Conservation (phyloP, 1,140 invertebrate species). For the Pseudoatta argentina region DNA sequence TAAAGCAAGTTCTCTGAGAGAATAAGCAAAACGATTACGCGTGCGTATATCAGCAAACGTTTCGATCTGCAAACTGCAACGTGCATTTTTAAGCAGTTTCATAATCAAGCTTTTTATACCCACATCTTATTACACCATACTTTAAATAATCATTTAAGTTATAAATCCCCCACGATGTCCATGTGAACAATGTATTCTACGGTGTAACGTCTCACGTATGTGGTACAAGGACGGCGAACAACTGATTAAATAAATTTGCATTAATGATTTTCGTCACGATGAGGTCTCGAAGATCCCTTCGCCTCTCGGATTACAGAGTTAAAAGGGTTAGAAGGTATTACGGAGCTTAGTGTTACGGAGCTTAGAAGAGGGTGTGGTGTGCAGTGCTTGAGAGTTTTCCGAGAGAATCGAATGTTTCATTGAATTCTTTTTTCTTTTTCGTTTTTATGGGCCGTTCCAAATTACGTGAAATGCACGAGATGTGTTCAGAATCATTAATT, state of each 20-base stretch:
- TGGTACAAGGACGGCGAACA: background rate
- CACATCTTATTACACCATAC: background rate
- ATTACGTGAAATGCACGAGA: slow-evolving; percentile 6
- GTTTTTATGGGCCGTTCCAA: slow-evolving; percentile 1
- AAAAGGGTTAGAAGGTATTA: slow-evolving; percentile 72
- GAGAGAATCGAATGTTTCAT: slow-evolving; percentile 34
- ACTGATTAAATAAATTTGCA: slow-evolving; percentile 73
- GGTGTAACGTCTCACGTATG: slow-evolving; percentile 30
- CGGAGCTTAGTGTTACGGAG: slow-evolving; percentile 44
- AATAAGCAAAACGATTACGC: slow-evolving; percentile 51
- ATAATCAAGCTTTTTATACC: slow-evolving; percentile 10
- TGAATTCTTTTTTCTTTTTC: background rate
- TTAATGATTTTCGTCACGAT: slow-evolving; percentile 74
- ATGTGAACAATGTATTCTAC: slow-evolving; percentile 26
- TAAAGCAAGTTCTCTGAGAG: slow-evolving; percentile 44
- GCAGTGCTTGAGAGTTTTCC: slow-evolving; percentile 44
- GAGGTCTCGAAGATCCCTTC: slow-evolving; percentile 67
- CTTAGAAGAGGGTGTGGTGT: slow-evolving; percentile 43
- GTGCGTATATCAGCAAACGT: background rate
- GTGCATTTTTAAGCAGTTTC: slow-evolving; percentile 42
- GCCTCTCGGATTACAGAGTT: slow-evolving; percentile 67
- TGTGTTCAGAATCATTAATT: slow-evolving; percentile 14
- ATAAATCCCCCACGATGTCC: slow-evolving; percentile 1
- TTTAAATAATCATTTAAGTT: slow-evolving; percentile 54
- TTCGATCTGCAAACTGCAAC: background rate